Evolutionary conservation across 1,140 invertebrate species (phyloP), one percentile per base, ranked within the genome.

Genomic region (Plutomurus gul): DNA sequence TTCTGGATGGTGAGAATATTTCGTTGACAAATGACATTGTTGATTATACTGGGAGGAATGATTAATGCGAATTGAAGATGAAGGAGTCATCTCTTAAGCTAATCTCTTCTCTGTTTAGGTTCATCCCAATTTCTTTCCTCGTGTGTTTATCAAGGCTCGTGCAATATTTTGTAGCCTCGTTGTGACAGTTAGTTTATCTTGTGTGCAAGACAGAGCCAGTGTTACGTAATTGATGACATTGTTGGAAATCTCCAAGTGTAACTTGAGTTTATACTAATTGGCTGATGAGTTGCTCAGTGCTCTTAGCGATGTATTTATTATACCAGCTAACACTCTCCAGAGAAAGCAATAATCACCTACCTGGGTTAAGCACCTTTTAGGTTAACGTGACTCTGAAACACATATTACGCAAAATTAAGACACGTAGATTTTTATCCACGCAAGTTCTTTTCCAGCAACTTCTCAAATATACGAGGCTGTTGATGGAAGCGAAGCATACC

Each of bases 1-100:
- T 65, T n/a, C n/a, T n/a, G n/a, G n/a, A n/a, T n/a, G n/a, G 56
- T 33, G 27, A 65, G n/a, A 65, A 65, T 65, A 65, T 65, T 65
- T 56, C 3, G 30, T 30, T 65, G 56, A 65, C 56, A 65, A 65
- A 65, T 65, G 56, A 65, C 56, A 65, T 30, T 30, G 30, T 65
- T 65, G 30, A 65, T 33, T 65, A 65, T 33, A 65, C 30, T 33
- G 56, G 56, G 56, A 65, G 56, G 36, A 65, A 65, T 65, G 56
- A 65, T 65, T 65, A 65, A 65, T 65, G 56, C 18, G 27, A 4
- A 8, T 65, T 25, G 36, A 11, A 65, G 56, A 11, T 36, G 56
- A 49, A 18, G 46, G n/a, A 49, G 46, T 49, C 13, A 49, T n/a
- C 13, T 49, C 30, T 65, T 30, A 65, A 43, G 56, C 16, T 65